A percentile compares a stretch with the other conserved stretches of the same genome.
Evolutionary conservation across 2,797 vertebrate genomes (phyloP).

Genomic region (Eremophila alpestris): DNA sequence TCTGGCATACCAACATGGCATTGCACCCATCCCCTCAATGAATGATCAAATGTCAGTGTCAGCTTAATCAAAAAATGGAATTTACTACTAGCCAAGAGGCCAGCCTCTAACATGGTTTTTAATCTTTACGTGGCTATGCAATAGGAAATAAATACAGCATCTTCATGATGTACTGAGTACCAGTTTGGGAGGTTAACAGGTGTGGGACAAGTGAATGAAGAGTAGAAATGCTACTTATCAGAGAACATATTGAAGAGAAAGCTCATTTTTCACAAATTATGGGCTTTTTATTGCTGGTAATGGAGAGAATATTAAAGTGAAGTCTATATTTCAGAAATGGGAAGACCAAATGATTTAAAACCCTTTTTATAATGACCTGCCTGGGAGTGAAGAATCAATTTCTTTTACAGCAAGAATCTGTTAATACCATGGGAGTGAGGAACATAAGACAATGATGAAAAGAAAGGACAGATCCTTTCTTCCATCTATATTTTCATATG

Average conservation of each 20-base stretch:
- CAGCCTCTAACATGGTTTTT: neutral
- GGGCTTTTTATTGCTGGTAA: constrained; percentile 72
- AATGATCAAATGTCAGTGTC: neutral
- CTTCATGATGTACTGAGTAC: neutral
- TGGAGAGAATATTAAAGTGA: constrained; percentile 76
- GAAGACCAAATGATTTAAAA: constrained; percentile 78
- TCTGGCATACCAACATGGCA: neutral
- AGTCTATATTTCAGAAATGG: constrained; percentile 78
- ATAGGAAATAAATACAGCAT: neutral
- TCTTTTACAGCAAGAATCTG: constrained; percentile 72
- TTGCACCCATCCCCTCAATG: neutral
- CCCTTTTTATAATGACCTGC: constrained; percentile 74
- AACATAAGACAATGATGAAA: constrained; percentile 11
- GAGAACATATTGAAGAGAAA: constrained; percentile 63
- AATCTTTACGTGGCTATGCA: neutral
- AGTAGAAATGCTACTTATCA: constrained; percentile 47
- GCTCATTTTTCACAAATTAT: constrained; percentile 78
- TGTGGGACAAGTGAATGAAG: constrained; percentile 31
- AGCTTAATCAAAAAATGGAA: neutral
- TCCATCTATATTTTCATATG: neutral
- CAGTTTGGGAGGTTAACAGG: constrained; percentile 47
- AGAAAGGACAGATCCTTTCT: neutral
- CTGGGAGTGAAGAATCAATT: constrained; percentile 76
- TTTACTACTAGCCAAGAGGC: neutral
- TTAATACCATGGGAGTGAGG: constrained; percentile 60